phyloP scores from a whole-genome alignment of 2,888 invertebrate genomes.

The Agrotis clavis region DNA sequence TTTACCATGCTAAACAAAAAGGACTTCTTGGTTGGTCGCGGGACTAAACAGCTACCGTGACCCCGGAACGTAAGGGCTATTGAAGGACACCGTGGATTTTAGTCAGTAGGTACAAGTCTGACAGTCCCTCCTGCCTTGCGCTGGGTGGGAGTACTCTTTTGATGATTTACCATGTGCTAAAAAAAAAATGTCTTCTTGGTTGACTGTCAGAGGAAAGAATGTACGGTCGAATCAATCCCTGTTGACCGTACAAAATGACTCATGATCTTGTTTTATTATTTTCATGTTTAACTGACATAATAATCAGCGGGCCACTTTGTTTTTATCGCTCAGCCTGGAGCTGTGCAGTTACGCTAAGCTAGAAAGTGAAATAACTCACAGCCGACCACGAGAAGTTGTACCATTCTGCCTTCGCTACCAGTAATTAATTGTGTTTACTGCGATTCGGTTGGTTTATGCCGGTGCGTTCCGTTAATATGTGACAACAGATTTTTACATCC shows the following conservation, averaged over 20 bases:
- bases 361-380: constrained; percentile 84
- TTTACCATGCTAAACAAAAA: too few relatives aligned
- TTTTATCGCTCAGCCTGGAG: constrained; percentile 57
- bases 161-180: too few relatives aligned
- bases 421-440: constrained; percentile 77
- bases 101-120: too few relatives aligned
- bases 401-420: constrained; percentile 63
- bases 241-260: neutral
- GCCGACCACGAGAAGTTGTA: constrained; percentile 74
- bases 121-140: too few relatives aligned
- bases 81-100: too few relatives aligned
- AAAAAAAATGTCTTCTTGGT: too few relatives aligned
- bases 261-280: constrained; percentile 58
- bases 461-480: constrained; percentile 82
- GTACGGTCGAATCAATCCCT: neutral
- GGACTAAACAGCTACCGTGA: too few relatives aligned
- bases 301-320: constrained; percentile 69
- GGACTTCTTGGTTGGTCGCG: too few relatives aligned
- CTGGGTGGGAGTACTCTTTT: too few relatives aligned
- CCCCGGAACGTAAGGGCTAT: too few relatives aligned
- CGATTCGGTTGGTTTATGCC: constrained; percentile 85
- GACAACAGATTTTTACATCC: constrained; percentile 76
- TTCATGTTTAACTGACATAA: constrained; percentile 63
- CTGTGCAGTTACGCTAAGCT: constrained; percentile 62
- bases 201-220: too few relatives aligned